A percentile compares a stretch with the other conserved stretches of the same genome.
These are phyloP conservation scores for Mesorhabditis spiculigera DNA, from an alignment of 2,888 invertebrate species.

Conservation along the genomic window DNA sequence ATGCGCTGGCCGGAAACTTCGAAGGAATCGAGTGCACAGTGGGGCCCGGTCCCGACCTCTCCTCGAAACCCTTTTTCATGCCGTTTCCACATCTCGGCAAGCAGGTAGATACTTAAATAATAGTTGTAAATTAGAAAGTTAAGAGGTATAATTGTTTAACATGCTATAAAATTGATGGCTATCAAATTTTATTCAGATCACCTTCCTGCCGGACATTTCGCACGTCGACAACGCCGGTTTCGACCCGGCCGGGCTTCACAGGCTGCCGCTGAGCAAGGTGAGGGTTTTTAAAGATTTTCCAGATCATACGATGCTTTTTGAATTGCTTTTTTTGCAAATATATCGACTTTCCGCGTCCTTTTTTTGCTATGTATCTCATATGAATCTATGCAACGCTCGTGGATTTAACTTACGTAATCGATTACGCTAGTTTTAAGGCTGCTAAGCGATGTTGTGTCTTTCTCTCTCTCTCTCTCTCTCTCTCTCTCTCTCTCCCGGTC, in stretches of 20 bases:
- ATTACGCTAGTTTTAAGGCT: no score
- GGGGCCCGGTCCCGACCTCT: slow-evolving; percentile 44
- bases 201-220: slow-evolving; percentile 31
- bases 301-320: no score
- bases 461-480: slow-evolving; percentile 11
- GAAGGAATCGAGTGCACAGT: slow-evolving; percentile 45
- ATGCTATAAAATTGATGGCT: no score
- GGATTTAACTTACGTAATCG: no score
- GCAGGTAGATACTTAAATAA: slow-evolving; percentile 23
- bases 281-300: background rate
- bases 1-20: slow-evolving; percentile 34
- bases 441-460: background rate
- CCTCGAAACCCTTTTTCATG: slow-evolving; percentile 35
- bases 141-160: background rate
- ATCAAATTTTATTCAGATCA: slow-evolving; percentile 19
- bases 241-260: background rate
- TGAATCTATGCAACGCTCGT: no score
- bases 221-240: slow-evolving; percentile 22
- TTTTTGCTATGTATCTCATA: no score
- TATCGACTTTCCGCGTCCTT: no score
- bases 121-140: background rate
- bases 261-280: slow-evolving; percentile 9
- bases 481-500: slow-evolving; percentile 16
- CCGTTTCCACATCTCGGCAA: slow-evolving; percentile 36
- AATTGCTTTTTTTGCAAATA: no score